Evolutionary conservation across 2,797 vertebrate genomes (phyloP), one percentile per base, ranked within the genome.

Genomic region (Anguilla megastoma): DNA sequence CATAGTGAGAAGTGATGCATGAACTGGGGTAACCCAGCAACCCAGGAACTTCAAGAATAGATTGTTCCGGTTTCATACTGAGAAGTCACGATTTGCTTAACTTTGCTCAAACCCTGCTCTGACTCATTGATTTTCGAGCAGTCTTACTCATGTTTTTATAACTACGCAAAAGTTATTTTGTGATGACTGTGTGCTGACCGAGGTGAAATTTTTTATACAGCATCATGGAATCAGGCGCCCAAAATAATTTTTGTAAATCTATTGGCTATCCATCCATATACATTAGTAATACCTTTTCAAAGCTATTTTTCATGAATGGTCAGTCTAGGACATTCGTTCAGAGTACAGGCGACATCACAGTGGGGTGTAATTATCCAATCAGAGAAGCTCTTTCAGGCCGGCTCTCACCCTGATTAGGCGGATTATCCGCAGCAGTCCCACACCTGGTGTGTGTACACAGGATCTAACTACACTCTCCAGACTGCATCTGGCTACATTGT

Each of bases 351-450:
- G 79, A 82, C 79, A 82, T 48, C 41, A 50, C 79, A n/a, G 79
- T 45, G 79, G 79, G 79, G 79, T 48, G 79, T 82, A 82, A 82
- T 82, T 82, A 82, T 82, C 79, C 79, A 82, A 82, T 82, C 45
- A 50, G 27, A 36, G 79, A 24, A n/a, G 45, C 45, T 33, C 41
- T 82, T n/a, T 82, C 79, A 50, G 45, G 21, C 74, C 1, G 6
- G 45, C 79, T 48, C 79, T 48, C 45, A 50, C 79, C 7, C 41
- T 82, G 41, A 82, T 82, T 82, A 50, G 83, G 83, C 6, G 10
- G 27, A 84, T 84, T 58, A 30, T 50, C 45, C 9, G 52, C 21
- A 58, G 83, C n/a, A 30, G 50, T 56, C 52, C n/a, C 24, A 58
- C 83, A 84, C 83, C 83, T 84, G 83, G 80, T 48, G 24, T 52